These are phyloP conservation scores for Centrocercus urophasianus DNA, from an alignment of 2,113 vertebrate genomes.

Conservation along the genomic window DNA sequence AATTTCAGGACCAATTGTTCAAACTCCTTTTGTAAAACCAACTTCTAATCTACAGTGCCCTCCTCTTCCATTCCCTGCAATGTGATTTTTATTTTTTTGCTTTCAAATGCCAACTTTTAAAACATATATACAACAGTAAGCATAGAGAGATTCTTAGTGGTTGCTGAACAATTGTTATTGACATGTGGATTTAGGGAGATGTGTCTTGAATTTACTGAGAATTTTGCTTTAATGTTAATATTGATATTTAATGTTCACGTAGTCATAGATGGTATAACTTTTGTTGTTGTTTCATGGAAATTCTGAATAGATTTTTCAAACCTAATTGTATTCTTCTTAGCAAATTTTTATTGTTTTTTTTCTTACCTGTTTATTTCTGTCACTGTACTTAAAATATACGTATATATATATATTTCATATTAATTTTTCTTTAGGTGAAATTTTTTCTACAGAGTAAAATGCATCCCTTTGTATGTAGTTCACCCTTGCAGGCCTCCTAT, in stretches of 20 bases:
- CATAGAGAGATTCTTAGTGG: background rate
- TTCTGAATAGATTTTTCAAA: background rate
- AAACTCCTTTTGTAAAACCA: background rate
- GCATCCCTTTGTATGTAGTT: background rate
- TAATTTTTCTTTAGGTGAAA: background rate
- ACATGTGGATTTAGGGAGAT: background rate
- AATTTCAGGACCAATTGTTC: background rate
- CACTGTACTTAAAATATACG: background rate
- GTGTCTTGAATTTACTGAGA: background rate
- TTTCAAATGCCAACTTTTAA: background rate
- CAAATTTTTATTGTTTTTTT: background rate
- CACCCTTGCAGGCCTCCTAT: background rate
- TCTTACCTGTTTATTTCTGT: background rate
- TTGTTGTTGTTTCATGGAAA: background rate
- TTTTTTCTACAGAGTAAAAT: background rate
- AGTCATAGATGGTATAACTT: background rate
- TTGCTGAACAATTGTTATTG: background rate
- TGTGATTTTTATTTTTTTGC: background rate
- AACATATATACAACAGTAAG: background rate
- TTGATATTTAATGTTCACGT: background rate
- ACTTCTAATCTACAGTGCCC: background rate
- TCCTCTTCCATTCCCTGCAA: accelerated
- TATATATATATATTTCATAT: background rate
- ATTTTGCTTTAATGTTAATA: background rate
- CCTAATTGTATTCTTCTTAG: background rate